These are phyloP conservation scores for Plecturocebus donacophilus DNA, from an alignment of 2,113 vertebrate species.

Conservation along the genomic window DNA sequence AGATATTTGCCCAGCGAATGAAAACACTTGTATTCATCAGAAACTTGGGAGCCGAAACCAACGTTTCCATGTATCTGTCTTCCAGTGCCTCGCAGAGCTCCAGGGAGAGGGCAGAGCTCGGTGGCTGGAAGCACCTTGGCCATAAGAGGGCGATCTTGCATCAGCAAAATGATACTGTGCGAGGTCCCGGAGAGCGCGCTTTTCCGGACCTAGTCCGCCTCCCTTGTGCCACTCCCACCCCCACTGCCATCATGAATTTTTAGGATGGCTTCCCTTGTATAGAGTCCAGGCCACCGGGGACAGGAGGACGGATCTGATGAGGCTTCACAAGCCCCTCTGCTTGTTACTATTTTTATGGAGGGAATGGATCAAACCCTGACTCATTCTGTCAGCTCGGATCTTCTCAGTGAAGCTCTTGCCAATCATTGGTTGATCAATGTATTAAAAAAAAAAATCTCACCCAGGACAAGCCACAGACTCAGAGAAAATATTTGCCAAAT, in stretches of 20 bases:
- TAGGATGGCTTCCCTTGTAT: background rate
- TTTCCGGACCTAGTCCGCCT: background rate
- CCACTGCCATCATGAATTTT: background rate
- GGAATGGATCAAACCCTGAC: background rate
- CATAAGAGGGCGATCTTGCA: constrained; percentile 2
- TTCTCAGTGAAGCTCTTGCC: background rate
- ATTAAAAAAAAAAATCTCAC: background rate
- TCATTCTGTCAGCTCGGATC: background rate
- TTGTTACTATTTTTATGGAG: constrained; percentile 1
- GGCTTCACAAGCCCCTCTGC: background rate
- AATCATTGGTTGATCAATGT: background rate
- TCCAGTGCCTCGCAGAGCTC: background rate
- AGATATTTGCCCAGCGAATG: background rate
- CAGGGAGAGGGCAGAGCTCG: background rate
- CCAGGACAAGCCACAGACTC: background rate
- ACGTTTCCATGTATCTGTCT: constrained; percentile 35
- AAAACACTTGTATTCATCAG: constrained; percentile 49
- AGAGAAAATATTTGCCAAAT: background rate
- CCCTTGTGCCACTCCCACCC: background rate
- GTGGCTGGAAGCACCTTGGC: background rate
- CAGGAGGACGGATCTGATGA: background rate
- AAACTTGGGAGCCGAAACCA: constrained; percentile 24
- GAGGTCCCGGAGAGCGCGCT: fast-evolving
- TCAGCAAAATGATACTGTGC: constrained; percentile 9
- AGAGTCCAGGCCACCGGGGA: background rate